phyloP scores from a whole-genome alignment of 2,797 vertebrate species.

The Falco rusticolus region DNA sequence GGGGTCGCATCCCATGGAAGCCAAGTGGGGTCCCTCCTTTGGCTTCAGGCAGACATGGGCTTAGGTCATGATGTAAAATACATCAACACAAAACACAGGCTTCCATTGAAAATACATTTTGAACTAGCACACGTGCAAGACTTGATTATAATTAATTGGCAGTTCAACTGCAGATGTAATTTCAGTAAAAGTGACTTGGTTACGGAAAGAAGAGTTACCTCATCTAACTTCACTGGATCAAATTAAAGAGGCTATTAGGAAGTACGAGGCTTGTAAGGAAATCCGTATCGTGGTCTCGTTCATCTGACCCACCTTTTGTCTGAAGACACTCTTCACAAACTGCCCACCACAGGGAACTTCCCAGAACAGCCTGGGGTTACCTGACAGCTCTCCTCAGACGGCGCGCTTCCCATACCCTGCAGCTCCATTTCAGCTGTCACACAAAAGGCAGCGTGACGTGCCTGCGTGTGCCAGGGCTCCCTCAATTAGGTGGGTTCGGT shows the following conservation, averaged over 20 bases:
- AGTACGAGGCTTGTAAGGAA: not conserved
- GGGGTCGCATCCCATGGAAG: not conserved
- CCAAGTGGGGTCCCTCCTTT: not conserved
- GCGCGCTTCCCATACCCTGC: not conserved
- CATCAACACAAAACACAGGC: not conserved
- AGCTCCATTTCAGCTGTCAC: not conserved
- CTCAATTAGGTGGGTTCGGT: not conserved
- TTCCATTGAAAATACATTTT: not conserved
- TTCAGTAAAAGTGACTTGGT: constrained; percentile 17
- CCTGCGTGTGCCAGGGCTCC: not conserved
- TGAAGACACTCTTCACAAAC: not conserved
- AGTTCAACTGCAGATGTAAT: constrained; percentile 3
- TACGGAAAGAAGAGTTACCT: constrained; percentile 10
- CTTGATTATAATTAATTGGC: constrained; percentile 31
- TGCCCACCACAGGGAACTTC: not conserved
- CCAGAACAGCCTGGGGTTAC: not conserved
- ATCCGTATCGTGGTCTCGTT: fast-evolving
- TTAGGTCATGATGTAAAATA: not conserved
- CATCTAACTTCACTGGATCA: not conserved
- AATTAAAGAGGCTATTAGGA: not conserved
- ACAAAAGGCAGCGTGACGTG: not conserved
- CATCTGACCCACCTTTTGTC: not conserved
- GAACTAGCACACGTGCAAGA: not conserved
- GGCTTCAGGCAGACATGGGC: not conserved
- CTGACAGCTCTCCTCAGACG: not conserved